Conservation (phyloP, 2,797 vertebrate species). For the Amblyopsis hoosieri region DNA sequence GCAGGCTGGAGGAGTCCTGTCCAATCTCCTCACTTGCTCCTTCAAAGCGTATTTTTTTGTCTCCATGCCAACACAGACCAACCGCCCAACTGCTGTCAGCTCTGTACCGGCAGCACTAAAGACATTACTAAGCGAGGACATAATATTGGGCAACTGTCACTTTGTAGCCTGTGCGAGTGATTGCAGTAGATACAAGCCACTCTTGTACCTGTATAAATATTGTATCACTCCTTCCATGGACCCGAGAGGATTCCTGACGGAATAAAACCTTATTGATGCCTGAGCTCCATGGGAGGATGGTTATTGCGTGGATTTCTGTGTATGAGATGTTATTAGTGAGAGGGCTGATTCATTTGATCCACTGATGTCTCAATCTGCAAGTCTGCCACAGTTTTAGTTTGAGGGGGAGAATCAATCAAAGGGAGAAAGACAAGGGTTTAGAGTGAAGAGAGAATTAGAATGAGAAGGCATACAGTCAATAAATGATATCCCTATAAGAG, state of each 20-base stretch:
- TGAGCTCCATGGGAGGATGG: conserved; percentile 29
- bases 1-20: conserved; percentile 26
- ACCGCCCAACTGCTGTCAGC: conserved; percentile 15
- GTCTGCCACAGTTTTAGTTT: conserved; percentile 7
- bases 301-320: conserved; percentile 34
- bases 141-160: conserved; percentile 11
- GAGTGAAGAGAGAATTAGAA: not conserved
- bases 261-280: conserved; percentile 15
- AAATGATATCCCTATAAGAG: conserved; percentile 10
- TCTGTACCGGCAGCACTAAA: conserved; percentile 18
- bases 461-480: not conserved
- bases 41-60: conserved; percentile 41
- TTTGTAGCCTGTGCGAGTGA: conserved; percentile 21
- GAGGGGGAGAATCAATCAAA: not conserved
- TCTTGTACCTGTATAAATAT: conserved; percentile 20
- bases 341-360: conserved; percentile 53
- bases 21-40: conserved; percentile 8
- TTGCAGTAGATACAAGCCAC: not conserved
- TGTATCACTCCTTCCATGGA: not conserved
- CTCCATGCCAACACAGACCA: conserved; percentile 46
- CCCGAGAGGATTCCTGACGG: conserved; percentile 13
- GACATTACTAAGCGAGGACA: conserved; percentile 19
- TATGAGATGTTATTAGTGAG: not conserved
- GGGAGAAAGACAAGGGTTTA: conserved; percentile 10
- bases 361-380: conserved; percentile 31